Percentiles rank a stretch among this genome's conserved stretches.
phyloP scores from a whole-genome alignment of 2,888 invertebrate species.

The Anagyrus pseudococci region DNA sequence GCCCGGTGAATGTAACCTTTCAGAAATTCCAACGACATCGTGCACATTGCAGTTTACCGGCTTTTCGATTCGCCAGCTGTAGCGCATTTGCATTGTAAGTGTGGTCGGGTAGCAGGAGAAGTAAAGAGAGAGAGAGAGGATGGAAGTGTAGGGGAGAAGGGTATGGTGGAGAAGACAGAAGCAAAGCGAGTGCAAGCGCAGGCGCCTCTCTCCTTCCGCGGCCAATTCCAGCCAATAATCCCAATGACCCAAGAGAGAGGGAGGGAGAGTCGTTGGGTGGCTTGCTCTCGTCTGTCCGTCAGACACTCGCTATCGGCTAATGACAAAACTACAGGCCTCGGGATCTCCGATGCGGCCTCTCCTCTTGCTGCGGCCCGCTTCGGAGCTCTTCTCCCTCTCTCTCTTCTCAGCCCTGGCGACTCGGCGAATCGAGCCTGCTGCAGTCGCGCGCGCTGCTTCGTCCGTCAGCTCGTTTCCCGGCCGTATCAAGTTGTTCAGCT shows the following conservation, averaged over 20 bases:
- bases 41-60: no score
- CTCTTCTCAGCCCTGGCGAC: conserved; percentile 32
- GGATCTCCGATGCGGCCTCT: conserved; percentile 41
- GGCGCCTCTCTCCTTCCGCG: conserved; percentile 41
- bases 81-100: no score
- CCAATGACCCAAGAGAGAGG: conserved; percentile 50
- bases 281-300: conserved; percentile 54
- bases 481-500: conserved; percentile 60
- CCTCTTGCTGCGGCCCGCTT: conserved; percentile 13
- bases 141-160: no score
- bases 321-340: conserved; percentile 62
- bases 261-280: conserved; percentile 22
- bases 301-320: conserved; percentile 59
- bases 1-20: no score
- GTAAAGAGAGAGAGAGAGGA: conserved; percentile 1
- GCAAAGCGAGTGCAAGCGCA: neutral
- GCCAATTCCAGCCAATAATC: conserved; percentile 61
- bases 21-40: no score
- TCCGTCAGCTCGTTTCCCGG: conserved; percentile 39
- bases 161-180: no score
- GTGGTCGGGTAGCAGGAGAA: no score
- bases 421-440: conserved; percentile 34
- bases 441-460: no score
- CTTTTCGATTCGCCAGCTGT: no score
- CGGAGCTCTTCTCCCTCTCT: conserved; percentile 26